These are phyloP conservation scores for Omphaloscelis lunosa DNA, from an alignment of 2,888 invertebrate species.

Conservation along the genomic window DNA sequence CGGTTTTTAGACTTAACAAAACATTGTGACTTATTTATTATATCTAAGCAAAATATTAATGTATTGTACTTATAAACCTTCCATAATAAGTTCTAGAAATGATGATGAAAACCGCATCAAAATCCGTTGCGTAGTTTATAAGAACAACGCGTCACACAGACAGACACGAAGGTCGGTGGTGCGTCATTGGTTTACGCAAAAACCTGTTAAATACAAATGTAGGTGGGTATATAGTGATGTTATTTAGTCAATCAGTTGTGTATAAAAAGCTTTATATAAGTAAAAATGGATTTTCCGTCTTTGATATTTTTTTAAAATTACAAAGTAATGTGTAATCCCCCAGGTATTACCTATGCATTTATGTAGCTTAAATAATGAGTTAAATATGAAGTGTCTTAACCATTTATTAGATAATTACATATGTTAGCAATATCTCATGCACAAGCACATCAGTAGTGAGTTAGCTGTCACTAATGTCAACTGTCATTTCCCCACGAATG, in stretches of 20 bases:
- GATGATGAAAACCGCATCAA: background rate
- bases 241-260: background rate
- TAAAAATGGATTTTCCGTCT: constrained; percentile 3
- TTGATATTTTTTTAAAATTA: background rate
- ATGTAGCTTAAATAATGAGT: background rate
- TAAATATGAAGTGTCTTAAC: background rate
- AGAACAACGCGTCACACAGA: background rate
- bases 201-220: background rate
- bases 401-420: background rate
- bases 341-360: background rate
- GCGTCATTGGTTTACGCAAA: constrained; percentile 3
- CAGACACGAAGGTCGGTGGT: background rate
- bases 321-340: background rate
- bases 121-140: background rate
- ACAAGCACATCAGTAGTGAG: background rate
- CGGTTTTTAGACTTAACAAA: too few species aligned
- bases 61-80: background rate
- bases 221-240: background rate
- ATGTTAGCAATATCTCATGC: background rate
- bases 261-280: background rate
- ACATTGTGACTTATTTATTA: too few species aligned
- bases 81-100: background rate
- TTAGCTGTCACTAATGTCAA: background rate
- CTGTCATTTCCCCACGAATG: background rate
- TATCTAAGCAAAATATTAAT: too few species aligned